These are phyloP conservation scores for Phaethon lepturus DNA, from an alignment of 2,113 vertebrate species.

Conservation along the genomic window DNA sequence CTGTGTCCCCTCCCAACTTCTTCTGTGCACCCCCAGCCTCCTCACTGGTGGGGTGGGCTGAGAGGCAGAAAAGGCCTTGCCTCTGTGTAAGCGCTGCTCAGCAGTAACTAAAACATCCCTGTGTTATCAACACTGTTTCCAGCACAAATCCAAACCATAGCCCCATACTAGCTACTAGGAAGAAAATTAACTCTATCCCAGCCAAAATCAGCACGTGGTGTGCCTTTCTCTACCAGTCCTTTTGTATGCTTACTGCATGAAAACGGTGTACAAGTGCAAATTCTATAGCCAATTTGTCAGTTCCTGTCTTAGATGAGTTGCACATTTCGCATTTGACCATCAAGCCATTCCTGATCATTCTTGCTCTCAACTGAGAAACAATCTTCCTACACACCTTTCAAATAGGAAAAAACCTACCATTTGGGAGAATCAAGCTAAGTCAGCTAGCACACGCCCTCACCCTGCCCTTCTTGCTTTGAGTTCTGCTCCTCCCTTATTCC, in stretches of 20 bases:
- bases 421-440: neutral
- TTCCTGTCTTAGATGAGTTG: neutral
- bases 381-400: neutral
- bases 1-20: too few species aligned
- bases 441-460: neutral
- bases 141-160: too few species aligned
- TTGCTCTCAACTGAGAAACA: neutral
- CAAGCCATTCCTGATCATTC: neutral
- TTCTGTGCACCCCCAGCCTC: too few species aligned
- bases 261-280: neutral
- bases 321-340: neutral
- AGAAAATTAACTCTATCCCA: too few species aligned
- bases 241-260: neutral
- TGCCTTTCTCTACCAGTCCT: neutral
- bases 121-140: too few species aligned
- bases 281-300: neutral
- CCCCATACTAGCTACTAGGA: too few species aligned
- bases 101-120: too few species aligned
- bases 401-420: neutral
- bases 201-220: too few species aligned
- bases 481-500: neutral
- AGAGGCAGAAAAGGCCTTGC: too few species aligned
- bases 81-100: too few species aligned
- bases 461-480: neutral
- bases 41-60: too few species aligned